These are phyloP conservation scores for Pampusana beccarii DNA, from an alignment of 2,113 vertebrate genomes.

Conservation along the genomic window DNA sequence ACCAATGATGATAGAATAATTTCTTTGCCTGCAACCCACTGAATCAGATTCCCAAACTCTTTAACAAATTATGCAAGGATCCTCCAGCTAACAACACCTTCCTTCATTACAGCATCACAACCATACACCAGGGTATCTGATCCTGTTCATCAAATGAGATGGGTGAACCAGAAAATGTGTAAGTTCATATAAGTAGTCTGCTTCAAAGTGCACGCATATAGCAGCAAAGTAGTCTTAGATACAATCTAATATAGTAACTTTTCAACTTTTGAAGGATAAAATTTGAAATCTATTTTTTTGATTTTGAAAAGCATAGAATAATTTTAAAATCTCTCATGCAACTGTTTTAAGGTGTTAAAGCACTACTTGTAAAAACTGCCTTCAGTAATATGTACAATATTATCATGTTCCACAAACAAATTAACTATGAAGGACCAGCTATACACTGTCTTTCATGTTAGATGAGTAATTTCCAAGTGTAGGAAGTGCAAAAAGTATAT, in stretches of 20 bases:
- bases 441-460: not conserved
- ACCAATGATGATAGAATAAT: not conserved
- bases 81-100: not conserved
- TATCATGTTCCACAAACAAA: conserved; percentile 12
- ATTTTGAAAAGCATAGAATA: not conserved
- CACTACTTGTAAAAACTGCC: conserved; percentile 5
- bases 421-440: conserved; percentile 5
- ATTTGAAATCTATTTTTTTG: not conserved
- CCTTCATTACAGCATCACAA: not conserved
- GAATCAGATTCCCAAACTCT: not conserved
- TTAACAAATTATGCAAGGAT: not conserved
- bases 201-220: not conserved
- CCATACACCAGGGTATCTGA: not conserved
- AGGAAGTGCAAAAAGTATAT: not conserved
- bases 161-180: not conserved
- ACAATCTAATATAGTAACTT: not conserved
- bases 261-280: not conserved
- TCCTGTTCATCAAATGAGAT: not conserved
- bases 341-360: conserved; percentile 4
- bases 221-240: not conserved
- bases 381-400: not conserved
- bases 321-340: not conserved
- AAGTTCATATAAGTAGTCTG: not conserved
- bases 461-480: conserved; percentile 2
- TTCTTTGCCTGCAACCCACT: not conserved